phyloP scores from a whole-genome alignment of 2,888 invertebrate species.

The Macrophya annulata region DNA sequence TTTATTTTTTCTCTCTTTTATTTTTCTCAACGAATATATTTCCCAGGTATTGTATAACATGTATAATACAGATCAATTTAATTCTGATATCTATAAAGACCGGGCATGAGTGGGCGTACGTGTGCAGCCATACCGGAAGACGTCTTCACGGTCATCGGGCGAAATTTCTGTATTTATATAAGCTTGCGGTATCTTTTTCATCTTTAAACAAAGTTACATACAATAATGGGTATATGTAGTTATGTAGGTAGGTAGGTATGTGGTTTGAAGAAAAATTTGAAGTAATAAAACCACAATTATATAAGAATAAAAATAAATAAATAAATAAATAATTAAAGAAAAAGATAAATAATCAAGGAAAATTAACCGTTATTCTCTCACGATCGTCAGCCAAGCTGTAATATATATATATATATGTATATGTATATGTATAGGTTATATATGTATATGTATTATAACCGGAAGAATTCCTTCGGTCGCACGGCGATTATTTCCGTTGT shows the following conservation, averaged over 20 bases:
- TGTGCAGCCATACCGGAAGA: conserved; percentile 14
- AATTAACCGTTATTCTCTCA: conserved; percentile 30
- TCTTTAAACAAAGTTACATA: too few relatives aligned
- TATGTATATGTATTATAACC: neutral
- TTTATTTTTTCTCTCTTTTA: too few relatives aligned
- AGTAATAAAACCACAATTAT: neutral
- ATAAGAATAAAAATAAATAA: neutral
- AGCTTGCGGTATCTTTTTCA: neutral
- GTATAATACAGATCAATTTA: neutral
- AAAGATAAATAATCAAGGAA: neutral
- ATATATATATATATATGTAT: neutral
- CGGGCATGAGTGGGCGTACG: neutral
- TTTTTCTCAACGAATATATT: too few relatives aligned
- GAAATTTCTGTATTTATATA: neutral
- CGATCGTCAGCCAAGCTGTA: neutral
- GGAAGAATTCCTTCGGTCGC: conserved; percentile 43
- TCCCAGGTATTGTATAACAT: neutral
- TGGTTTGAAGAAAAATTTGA: too few relatives aligned
- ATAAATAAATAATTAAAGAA: neutral
- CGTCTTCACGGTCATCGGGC: conserved; percentile 1
- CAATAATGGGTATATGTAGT: too few relatives aligned
- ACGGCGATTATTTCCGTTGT: conserved; percentile 46
- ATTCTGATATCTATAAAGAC: neutral
- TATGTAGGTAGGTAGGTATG: too few relatives aligned
- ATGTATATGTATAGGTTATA: neutral